A percentile compares a stretch with the other conserved stretches of the same genome.
Evolutionary conservation across 2,797 vertebrate species (phyloP).

Genomic region (Dicrostonyx torquatus): DNA sequence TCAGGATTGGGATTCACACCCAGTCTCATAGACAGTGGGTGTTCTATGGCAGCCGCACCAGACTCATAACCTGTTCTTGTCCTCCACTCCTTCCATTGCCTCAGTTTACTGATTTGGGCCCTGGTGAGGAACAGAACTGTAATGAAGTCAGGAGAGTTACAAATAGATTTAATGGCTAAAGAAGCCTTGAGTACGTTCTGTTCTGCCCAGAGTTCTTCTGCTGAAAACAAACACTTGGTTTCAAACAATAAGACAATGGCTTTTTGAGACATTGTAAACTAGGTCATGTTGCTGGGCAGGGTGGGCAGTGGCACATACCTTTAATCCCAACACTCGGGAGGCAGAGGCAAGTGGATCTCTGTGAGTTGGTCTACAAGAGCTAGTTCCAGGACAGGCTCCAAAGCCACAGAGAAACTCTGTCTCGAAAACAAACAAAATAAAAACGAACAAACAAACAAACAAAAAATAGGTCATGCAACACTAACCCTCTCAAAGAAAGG

Average conservation of each 20-base stretch:
- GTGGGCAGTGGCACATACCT: too few species aligned
- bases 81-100: not conserved
- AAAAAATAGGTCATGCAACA: not conserved
- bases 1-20: not conserved
- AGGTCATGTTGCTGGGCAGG: too few species aligned
- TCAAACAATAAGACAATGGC: too few species aligned
- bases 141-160: not conserved
- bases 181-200: not conserved
- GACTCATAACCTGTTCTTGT: not conserved
- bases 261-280: not conserved
- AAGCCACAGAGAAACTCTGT: too few species aligned
- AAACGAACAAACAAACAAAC: too few species aligned
- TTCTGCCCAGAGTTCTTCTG: not conserved
- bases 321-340: too few species aligned
- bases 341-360: too few species aligned
- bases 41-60: not conserved
- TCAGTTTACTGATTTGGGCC: not conserved
- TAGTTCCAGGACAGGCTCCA: too few species aligned
- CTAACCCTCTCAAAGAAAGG: not conserved
- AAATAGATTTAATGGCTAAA: not conserved
- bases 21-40: not conserved
- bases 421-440: too few species aligned
- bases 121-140: not conserved
- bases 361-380: too few species aligned
- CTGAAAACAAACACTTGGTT: not conserved